Evolutionary conservation across 2,888 invertebrate genomes (phyloP), one percentile per base, ranked within the genome.

Genomic region (Andrena haemorrhoa): DNA sequence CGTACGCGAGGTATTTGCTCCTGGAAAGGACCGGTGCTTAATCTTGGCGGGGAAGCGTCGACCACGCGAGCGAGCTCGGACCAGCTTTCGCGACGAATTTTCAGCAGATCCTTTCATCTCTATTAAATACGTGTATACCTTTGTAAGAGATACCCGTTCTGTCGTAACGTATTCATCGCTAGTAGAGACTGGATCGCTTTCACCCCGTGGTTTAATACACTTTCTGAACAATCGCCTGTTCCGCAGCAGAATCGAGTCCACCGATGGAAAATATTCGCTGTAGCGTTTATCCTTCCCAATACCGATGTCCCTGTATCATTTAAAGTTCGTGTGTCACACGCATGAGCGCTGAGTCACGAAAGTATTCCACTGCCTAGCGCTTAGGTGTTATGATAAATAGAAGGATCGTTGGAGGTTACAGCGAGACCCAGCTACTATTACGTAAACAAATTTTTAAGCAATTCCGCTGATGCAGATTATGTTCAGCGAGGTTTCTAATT

Each of bases 1-100:
- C 66, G 72, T 66, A 60, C 49, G 7, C 23, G 23, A 51, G 35
- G 72, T 72, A 78, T 66, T 26, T 26, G 35, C 7, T 33, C 29
- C 8, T n/a, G 49, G 6, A 10, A 65, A 20, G 64, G 68, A 26
- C 35, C 23, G 66, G 20, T 23, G 20, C 20, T 49, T 33, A 56
- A 65, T 66, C 58, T 60, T 35, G 6, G 23, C 49, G 29, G 10
- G n/a, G 56, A 35, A 60, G 23, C 23, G 53, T 4, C 53, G 53
- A 56, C 23, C 41, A 16, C 65, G 29, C 49, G 49, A 29, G 4
- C 7, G 12, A 23, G 23, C 12, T 16, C 35, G 41, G 12, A 12
- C 16, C 33, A 26, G 29, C 16, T 63, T 31, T 29, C 64, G 53
- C 51, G 35, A 51, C 49, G 58, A 60, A 66, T 75, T 75, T 60